Base-by-base conservation (phyloP, 2,113 vertebrate species). In the Macrotis lagotis region DNA sequence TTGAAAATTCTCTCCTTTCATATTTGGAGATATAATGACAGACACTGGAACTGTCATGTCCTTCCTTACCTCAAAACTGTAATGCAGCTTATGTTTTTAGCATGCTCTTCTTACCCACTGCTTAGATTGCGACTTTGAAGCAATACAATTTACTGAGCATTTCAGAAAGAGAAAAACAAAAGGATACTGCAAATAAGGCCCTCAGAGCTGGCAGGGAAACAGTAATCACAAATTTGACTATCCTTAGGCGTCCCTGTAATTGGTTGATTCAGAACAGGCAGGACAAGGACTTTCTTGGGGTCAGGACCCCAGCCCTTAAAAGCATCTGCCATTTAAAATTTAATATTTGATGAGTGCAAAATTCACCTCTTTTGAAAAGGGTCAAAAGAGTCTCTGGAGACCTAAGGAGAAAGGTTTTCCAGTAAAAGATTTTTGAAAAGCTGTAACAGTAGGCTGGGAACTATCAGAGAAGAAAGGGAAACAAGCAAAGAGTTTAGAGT, bases 241-340 rank as follows among this genome's bases (percentile, higher is more conserved):
- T 94, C 91, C 90, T 94, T 2, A 22, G 50, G 37, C 37, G 83
- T 92, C 59, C 90, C n/a, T 52, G 11, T 94, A 66, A 93, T 92
- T 94, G 48, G 92, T 26, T 53, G 25, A 37, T 92, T 95, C 92
- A 92, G 96, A 96, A 66, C 22, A 74, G 93, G 59, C 89, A 93
- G 93, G 91, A 24, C 83, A 93, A 8, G 94, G 19, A 7, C n/a
- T 97, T 95, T 94, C 88, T n/a, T 74, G 49, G 89, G 94, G 96
- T 94, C 96, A 94, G 1, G 90, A 83, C 19, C 88, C 25, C 92
- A 25, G 25, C 92, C 66, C 0, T 0, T 96, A 96, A 97, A 96
- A 52, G 51, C 94, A 89, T 92, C 94, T 97, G n/a, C 59, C n/a
- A 9, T 94, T 97, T 97, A 90, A 98, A 98, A 97, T 96, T 89